Percentiles rank a stretch among this genome's conserved stretches.
These are phyloP conservation scores for Aythya baeri DNA, from an alignment of 2,113 vertebrate species.

Conservation along the genomic window DNA sequence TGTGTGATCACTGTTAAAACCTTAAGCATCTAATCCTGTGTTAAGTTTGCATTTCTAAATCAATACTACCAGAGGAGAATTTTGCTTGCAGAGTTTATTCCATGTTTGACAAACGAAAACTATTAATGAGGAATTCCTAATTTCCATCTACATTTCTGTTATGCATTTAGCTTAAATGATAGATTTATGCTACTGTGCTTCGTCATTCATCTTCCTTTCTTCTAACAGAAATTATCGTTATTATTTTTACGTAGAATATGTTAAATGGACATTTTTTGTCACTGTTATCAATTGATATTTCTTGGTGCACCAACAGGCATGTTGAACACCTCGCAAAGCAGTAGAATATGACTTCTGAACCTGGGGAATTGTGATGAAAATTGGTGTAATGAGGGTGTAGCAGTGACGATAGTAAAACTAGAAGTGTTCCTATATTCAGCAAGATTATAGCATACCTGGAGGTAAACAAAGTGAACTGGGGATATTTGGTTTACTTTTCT, in stretches of 20 bases:
- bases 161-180: background rate
- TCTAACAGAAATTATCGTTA: background rate
- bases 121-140: background rate
- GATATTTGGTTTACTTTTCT: background rate
- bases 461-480: background rate
- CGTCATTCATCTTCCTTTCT: background rate
- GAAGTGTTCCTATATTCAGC: background rate
- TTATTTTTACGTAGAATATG: background rate
- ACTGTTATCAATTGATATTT: background rate
- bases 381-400: background rate
- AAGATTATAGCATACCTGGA: background rate
- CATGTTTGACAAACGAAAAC: background rate
- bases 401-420: background rate
- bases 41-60: conserved; percentile 29
- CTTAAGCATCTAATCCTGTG: background rate
- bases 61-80: background rate
- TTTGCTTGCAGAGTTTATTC: background rate
- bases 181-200: background rate
- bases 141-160: background rate
- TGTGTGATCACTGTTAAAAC: background rate
- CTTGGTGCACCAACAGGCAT: background rate
- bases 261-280: background rate
- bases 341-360: background rate
- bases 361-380: background rate
- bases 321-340: background rate